Evolutionary conservation across 2,888 invertebrate species (phyloP).

Genomic region (Orgyia antiqua): DNA sequence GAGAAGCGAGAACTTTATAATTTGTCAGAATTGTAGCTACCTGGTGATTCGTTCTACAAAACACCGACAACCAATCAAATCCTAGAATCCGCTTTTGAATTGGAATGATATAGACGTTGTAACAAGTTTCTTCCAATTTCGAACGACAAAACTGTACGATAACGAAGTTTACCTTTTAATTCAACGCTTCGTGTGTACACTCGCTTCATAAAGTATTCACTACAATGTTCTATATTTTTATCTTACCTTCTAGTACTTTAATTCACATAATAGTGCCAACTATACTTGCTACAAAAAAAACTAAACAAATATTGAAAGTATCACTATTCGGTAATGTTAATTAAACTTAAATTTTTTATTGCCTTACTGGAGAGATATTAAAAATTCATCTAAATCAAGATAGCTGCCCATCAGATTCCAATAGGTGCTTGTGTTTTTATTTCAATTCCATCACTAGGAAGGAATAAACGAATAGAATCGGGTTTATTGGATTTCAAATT

Average conservation of each 20-base stretch:
- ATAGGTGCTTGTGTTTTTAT: slow-evolving; percentile 12
- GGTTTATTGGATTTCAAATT: slow-evolving; percentile 65
- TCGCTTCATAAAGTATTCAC: slow-evolving; percentile 18
- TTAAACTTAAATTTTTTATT: no score
- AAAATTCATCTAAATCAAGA: slow-evolving; percentile 12
- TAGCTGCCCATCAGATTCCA: slow-evolving; percentile 6
- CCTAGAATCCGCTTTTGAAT: slow-evolving; percentile 68
- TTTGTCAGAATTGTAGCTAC: slow-evolving; percentile 9
- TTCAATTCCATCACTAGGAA: slow-evolving; percentile 21
- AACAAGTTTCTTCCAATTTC: slow-evolving; percentile 74
- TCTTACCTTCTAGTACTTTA: no score
- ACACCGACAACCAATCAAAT: slow-evolving; percentile 66
- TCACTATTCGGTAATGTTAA: no score
- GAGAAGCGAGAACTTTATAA: no score
- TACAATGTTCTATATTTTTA: no score
- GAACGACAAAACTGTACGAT: slow-evolving; percentile 64
- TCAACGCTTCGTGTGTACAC: slow-evolving; percentile 42
- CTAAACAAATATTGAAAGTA: no score
- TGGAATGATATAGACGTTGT: slow-evolving; percentile 67
- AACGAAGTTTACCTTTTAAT: slow-evolving; percentile 74
- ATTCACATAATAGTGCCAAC: no score
- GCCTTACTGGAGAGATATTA: no score
- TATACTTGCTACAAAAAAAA: no score
- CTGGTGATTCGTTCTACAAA: slow-evolving; percentile 42
- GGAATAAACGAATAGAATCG: slow-evolving; percentile 34